Evolutionary conservation across 2,113 vertebrate species (phyloP), one percentile per base, ranked within the genome.

Genomic region (Xiphophorus couchianus): DNA sequence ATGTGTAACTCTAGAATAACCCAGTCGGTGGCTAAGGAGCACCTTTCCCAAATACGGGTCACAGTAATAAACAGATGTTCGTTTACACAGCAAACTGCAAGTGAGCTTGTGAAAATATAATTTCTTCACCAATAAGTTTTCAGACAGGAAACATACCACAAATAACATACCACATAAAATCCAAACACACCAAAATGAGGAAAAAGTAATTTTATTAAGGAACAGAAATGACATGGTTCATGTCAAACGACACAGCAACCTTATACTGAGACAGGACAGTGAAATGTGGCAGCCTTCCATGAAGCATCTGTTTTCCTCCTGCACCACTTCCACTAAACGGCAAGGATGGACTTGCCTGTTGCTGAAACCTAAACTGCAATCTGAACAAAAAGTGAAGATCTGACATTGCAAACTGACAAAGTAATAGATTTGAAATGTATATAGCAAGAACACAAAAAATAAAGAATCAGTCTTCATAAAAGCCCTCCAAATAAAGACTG

Each of bases 401-500:
- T 74, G 76, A 42, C 39, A 68, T 42, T 74, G 66, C 65, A 73
- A 11, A 3, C 10, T 37, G 35, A 37, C 17, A 80, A 71, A 62
- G 63, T 85, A 35, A 25, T 31, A n/a, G 75, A 61, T 83, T 79
- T 74, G 64, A 82, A 69, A 79, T 28, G 7, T 75, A 58, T 74
- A 75, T 66, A 54, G n/a, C 9, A 35, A 60, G 33, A 11, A 44
- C 51, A 58, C 51, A 73, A 73, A 69, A 79, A 69, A 86, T 78
- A 48, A 48, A 48, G 44, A 68, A 67, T 71, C 70, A 33, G 73
- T 77, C 78, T 76, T 80, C 81, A 83, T 84, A 85, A 86, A 88
- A 87, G 66, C 83, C 66, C 76, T 69, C 68, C 65, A 78, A 66
- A 86, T 73, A 88, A 85, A 90, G 80, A 81, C 88, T 91, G 87